phyloP scores from a whole-genome alignment of 2,888 invertebrate species.

The Drosophila leonis region DNA sequence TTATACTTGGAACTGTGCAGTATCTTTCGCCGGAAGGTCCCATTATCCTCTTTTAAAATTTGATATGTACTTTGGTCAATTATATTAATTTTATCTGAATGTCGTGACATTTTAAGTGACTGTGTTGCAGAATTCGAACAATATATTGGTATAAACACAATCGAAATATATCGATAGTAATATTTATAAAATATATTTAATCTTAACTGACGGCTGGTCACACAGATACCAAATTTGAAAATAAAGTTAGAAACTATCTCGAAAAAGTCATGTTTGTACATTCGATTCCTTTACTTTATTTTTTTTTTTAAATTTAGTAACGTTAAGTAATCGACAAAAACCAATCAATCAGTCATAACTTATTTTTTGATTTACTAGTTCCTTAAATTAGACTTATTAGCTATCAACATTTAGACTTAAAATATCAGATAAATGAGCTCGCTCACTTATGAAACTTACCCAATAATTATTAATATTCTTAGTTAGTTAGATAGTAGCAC shows the following conservation, averaged over 20 bases:
- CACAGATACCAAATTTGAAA: conserved; percentile 8
- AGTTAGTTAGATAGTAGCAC: conserved; percentile 10
- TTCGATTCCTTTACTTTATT: not conserved
- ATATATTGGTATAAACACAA: not conserved
- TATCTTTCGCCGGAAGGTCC: not conserved
- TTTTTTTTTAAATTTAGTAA: too few relatives aligned
- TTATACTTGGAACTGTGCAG: conserved; percentile 70
- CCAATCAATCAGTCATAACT: not conserved
- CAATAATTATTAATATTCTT: conserved; percentile 2
- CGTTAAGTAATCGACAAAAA: not conserved
- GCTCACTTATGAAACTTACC: conserved; percentile 3
- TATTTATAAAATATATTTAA: not conserved
- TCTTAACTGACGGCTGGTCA: conserved; percentile 8
- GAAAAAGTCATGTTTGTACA: not conserved
- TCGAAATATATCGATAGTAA: conserved; percentile 22
- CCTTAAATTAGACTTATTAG: conserved; percentile 35
- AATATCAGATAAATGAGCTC: conserved; percentile 16
- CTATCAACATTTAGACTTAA: conserved; percentile 27
- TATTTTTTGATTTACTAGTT: conserved; percentile 21
- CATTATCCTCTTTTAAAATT: conserved; percentile 35
- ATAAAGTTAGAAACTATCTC: not conserved
- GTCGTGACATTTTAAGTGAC: conserved; percentile 38
- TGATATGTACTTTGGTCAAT: conserved; percentile 61
- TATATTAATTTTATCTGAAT: conserved; percentile 64
- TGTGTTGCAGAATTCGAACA: not conserved